A percentile compares a stretch with the other conserved stretches of the same genome.
Evolutionary conservation across 2,797 vertebrate species (phyloP).

Genomic region (Sphenopsis melanotis): DNA sequence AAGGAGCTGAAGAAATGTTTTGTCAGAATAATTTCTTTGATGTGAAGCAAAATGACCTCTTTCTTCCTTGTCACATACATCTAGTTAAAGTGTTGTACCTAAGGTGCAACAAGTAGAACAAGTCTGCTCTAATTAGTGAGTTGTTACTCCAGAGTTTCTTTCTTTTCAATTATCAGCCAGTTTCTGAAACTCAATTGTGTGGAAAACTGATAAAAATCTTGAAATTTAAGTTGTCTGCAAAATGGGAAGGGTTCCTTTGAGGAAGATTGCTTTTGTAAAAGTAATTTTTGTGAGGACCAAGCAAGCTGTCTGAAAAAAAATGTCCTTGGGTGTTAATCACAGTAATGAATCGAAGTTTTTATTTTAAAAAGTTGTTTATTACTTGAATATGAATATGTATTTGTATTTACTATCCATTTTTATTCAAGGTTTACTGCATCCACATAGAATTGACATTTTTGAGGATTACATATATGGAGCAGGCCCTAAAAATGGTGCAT

Average conservation of each 20-base stretch:
- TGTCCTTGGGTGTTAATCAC: neutral
- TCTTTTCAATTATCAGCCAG: neutral
- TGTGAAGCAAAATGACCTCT: neutral
- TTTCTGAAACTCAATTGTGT: neutral
- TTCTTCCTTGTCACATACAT: neutral
- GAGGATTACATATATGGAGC: constrained; percentile 97
- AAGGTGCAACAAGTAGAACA: neutral
- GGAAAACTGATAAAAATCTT: neutral
- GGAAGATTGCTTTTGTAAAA: neutral
- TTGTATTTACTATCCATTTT: neutral
- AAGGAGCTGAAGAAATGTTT: neutral
- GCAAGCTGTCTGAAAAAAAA: neutral
- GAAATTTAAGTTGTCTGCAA: neutral
- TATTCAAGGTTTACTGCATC: constrained; percentile 88
- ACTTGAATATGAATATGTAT: neutral
- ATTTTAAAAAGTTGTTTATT: neutral
- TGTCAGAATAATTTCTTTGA: neutral
- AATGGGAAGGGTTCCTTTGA: neutral
- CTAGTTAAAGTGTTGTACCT: neutral
- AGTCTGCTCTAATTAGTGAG: neutral
- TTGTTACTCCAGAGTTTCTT: neutral
- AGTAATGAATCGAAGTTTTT: neutral
- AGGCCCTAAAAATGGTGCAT: constrained; percentile 89
- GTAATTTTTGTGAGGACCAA: neutral
- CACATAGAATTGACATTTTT: constrained; percentile 95